A percentile compares a stretch with the other conserved stretches of the same genome.
Evolutionary conservation across 2,797 vertebrate species (phyloP).

Genomic region (Lutjanus argentimaculatus): DNA sequence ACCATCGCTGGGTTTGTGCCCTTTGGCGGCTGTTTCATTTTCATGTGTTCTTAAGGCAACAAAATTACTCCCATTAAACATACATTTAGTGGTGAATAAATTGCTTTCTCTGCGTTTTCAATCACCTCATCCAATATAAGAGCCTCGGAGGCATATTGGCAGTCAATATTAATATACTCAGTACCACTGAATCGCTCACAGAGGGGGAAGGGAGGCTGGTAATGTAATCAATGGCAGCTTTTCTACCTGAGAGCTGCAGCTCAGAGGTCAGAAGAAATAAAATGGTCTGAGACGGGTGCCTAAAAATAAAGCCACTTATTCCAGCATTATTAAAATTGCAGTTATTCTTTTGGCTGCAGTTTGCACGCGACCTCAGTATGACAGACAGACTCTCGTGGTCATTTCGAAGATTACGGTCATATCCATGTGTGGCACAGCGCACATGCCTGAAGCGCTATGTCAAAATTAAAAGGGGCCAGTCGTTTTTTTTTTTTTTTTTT

Average conservation of each 20-base stretch:
- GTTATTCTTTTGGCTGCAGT: constrained; percentile 45
- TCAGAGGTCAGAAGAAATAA: constrained; percentile 66
- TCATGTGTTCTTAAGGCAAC: constrained; percentile 73
- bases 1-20: constrained; percentile 57
- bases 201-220: constrained; percentile 61
- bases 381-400: constrained; percentile 33
- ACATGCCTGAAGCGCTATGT: constrained; percentile 50
- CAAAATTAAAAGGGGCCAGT: constrained; percentile 48
- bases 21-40: constrained; percentile 71
- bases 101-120: constrained; percentile 82
- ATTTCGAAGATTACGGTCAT: constrained; percentile 36
- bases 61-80: constrained; percentile 82
- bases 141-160: constrained; percentile 74
- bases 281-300: constrained; percentile 23
- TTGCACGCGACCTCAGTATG: constrained; percentile 31
- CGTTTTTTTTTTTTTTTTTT: constrained; percentile 22
- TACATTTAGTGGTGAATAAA: constrained; percentile 80
- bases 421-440: constrained; percentile 45
- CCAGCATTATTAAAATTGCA: constrained; percentile 51
- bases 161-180: constrained; percentile 88
- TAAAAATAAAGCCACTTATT: constrained; percentile 36
- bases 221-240: constrained; percentile 80
- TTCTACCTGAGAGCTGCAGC: constrained; percentile 59
- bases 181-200: constrained; percentile 68
- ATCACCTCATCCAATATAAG: constrained; percentile 76